Percentiles rank a stretch among this genome's conserved stretches.
phyloP scores from a whole-genome alignment of 2,888 invertebrate species.

The Atrina japonica region DNA sequence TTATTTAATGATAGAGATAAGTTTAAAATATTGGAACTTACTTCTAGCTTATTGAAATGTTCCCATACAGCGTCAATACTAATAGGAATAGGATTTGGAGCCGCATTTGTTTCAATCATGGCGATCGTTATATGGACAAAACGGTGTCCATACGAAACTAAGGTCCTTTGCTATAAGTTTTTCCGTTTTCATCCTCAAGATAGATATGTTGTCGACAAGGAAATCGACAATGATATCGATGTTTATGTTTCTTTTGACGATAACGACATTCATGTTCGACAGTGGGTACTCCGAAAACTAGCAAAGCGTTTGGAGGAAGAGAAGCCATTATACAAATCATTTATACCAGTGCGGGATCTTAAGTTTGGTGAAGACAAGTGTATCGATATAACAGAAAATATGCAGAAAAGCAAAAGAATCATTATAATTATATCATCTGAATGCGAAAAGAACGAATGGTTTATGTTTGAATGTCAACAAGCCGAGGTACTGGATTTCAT shows the following conservation, averaged over 20 bases:
- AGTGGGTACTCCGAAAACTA: slow-evolving; percentile 53
- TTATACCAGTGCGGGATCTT: slow-evolving; percentile 41
- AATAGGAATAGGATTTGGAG: slow-evolving; percentile 44
- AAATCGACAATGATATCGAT: slow-evolving; percentile 7
- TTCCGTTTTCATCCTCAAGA: slow-evolving; percentile 55
- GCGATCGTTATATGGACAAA: slow-evolving; percentile 51
- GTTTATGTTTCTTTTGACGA: slow-evolving; percentile 56
- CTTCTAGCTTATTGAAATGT: slow-evolving; percentile 45
- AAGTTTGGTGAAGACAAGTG: slow-evolving; percentile 38
- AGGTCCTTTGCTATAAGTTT: slow-evolving; percentile 50
- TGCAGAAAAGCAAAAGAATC: slow-evolving; percentile 51
- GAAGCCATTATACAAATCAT: slow-evolving; percentile 46
- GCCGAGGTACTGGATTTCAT: slow-evolving; percentile 53
- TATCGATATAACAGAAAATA: slow-evolving; percentile 36
- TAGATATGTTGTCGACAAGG: slow-evolving; percentile 44
- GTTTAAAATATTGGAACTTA: slow-evolving; percentile 45
- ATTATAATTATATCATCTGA: slow-evolving; percentile 47
- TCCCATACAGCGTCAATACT: slow-evolving; percentile 43
- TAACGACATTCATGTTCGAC: slow-evolving; percentile 48
- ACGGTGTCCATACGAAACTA: slow-evolving; percentile 58
- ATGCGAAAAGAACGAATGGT: slow-evolving; percentile 48
- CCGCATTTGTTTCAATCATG: slow-evolving; percentile 44
- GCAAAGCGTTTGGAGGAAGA: slow-evolving; percentile 49
- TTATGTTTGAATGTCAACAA: slow-evolving; percentile 46
- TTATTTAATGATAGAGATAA: slow-evolving; percentile 24